phyloP scores from a whole-genome alignment of 1,140 invertebrate species.

The Samia ricini region DNA sequence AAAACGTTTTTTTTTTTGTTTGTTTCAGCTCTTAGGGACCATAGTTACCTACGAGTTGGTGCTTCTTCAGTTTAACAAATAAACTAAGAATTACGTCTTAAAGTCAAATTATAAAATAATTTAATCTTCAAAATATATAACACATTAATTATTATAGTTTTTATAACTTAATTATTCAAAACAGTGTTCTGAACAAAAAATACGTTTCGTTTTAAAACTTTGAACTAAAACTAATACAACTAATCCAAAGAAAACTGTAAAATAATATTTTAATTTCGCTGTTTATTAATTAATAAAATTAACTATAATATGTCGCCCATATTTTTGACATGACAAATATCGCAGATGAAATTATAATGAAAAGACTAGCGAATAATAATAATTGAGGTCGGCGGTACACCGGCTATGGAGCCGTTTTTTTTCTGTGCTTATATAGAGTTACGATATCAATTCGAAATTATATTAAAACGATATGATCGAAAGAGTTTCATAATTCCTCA shows the following conservation, averaged over 20 bases:
- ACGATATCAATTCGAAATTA: constrained; percentile 10
- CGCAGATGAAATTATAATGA: too few relatives aligned
- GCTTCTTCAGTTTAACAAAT: constrained; percentile 79
- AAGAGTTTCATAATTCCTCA: neutral
- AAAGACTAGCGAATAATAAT: too few relatives aligned
- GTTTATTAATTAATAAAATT: constrained; percentile 2
- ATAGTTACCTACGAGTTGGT: constrained; percentile 85
- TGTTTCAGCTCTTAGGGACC: constrained; percentile 80
- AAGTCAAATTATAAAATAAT: neutral
- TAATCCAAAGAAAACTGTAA: neutral
- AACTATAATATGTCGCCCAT: too few relatives aligned
- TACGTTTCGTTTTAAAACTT: neutral
- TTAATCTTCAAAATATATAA: neutral
- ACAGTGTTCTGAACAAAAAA: too few relatives aligned
- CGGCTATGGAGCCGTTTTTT: constrained; percentile 2
- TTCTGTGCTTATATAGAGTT: neutral
- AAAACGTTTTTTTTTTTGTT: neutral
- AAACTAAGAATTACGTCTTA: neutral
- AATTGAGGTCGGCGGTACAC: constrained; percentile 9
- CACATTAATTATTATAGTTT: too few relatives aligned
- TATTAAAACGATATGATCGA: constrained; percentile 2
- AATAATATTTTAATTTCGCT: neutral
- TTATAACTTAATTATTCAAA: too few relatives aligned
- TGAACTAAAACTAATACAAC: neutral
- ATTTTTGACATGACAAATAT: constrained; percentile 6